phyloP scores from a whole-genome alignment of 2,797 vertebrate species.

The Gobio occitaniae region DNA sequence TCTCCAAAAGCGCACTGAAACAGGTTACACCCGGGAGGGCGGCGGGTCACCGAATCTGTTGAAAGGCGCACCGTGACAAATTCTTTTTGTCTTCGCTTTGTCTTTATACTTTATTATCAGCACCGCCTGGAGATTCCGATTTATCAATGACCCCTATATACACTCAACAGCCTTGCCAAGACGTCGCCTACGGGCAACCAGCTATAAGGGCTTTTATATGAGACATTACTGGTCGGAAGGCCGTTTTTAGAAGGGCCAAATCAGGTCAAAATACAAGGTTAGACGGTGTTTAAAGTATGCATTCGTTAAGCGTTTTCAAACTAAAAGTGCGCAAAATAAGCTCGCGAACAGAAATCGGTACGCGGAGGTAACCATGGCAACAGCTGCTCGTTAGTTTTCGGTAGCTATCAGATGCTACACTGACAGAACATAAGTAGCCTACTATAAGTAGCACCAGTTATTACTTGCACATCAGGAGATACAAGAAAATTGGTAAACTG shows the following conservation, averaged over 20 bases:
- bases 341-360: neutral
- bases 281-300: neutral
- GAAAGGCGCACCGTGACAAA: conserved; percentile 80
- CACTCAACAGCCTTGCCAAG: conserved; percentile 67
- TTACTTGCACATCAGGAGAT: neutral
- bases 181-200: conserved; percentile 76
- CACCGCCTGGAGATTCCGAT: conserved; percentile 81
- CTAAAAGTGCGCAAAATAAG: neutral
- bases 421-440: neutral
- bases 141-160: conserved; percentile 79
- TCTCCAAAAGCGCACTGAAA: conserved; percentile 48
- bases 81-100: conserved; percentile 83
- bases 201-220: conserved; percentile 72
- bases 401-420: neutral
- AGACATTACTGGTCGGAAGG: conserved; percentile 6
- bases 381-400: neutral
- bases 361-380: conserved; percentile 3
- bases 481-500: neutral
- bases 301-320: neutral
- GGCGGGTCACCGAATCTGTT: conserved; percentile 74
- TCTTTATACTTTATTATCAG: conserved; percentile 82
- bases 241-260: neutral
- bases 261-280: neutral
- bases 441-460: neutral
- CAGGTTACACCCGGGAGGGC: conserved; percentile 55